A percentile compares a stretch with the other conserved stretches of the same genome.
Conservation (phyloP, 2,797 vertebrate species). For the Peromyscus nudipes region DNA sequence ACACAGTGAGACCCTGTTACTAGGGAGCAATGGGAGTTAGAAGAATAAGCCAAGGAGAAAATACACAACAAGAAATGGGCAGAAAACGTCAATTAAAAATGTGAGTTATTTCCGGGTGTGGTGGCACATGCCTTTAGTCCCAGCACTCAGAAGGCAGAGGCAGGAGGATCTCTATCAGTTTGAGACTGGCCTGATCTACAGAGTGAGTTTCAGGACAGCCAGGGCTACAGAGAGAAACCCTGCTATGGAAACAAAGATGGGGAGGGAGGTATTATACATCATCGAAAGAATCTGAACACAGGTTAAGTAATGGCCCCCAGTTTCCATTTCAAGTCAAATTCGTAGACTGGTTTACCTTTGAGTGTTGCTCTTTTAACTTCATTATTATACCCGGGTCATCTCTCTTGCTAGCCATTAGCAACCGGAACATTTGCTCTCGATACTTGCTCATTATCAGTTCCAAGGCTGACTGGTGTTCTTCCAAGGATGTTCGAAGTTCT, state of each 20-base stretch:
- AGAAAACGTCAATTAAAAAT: slow-evolving; percentile 48
- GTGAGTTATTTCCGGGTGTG: background rate
- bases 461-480: slow-evolving; percentile 98
- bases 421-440: slow-evolving; percentile 97
- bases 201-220: background rate
- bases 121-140: background rate
- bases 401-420: slow-evolving; percentile 97
- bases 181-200: background rate
- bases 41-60: slow-evolving; percentile 57
- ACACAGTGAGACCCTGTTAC: background rate
- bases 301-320: background rate
- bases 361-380: slow-evolving; percentile 97
- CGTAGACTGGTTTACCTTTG: slow-evolving; percentile 90
- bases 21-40: slow-evolving; percentile 36
- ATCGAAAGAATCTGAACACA: background rate
- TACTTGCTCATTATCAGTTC: slow-evolving; percentile 99
- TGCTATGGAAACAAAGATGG: background rate
- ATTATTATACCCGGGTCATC: slow-evolving; percentile 95
- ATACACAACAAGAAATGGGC: slow-evolving; percentile 1
- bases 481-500: slow-evolving; percentile 97
- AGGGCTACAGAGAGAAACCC: background rate
- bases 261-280: background rate
- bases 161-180: background rate
- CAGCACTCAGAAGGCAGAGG: background rate
- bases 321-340: slow-evolving; percentile 44